A percentile compares a stretch with the other conserved stretches of the same genome.
Evolutionary conservation across 2,113 vertebrate genomes (phyloP).

Genomic region (Fukomys damarensis): DNA sequence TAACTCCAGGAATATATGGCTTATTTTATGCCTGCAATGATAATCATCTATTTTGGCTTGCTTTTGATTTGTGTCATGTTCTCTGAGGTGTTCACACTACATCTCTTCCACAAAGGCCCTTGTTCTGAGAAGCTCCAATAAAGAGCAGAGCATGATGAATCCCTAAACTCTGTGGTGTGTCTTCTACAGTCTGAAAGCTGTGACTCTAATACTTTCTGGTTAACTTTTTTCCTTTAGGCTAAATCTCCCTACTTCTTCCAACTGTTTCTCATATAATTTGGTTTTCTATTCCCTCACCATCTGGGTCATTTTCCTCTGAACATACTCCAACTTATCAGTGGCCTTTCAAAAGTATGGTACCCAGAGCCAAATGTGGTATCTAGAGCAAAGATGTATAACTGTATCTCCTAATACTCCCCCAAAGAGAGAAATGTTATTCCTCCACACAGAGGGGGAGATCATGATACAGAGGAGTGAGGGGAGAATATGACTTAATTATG

Average conservation of each 20-base stretch:
- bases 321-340: constrained; percentile 64
- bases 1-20: not conserved
- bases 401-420: constrained; percentile 17
- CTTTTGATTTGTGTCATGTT: not conserved
- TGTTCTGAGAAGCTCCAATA: not conserved
- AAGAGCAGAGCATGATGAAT: not conserved
- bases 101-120: not conserved
- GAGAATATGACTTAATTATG: not conserved
- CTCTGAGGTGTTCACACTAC: not conserved
- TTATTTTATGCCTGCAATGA: not conserved
- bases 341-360: constrained; percentile 48
- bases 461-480: not conserved
- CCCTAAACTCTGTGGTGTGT: not conserved
- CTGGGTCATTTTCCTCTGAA: constrained; percentile 66
- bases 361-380: constrained; percentile 65
- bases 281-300: constrained; percentile 51
- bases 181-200: constrained; percentile 8
- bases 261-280: constrained; percentile 57
- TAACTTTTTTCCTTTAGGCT: constrained; percentile 34
- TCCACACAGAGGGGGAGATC: not conserved
- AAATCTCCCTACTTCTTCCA: constrained; percentile 61
- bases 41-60: not conserved
- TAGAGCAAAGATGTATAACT: constrained; percentile 59
- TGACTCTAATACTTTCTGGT: constrained; percentile 10
- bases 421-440: constrained; percentile 13